Evolutionary conservation across 2,797 vertebrate genomes (phyloP), one percentile per base, ranked within the genome.

Genomic region (Carapus acus): DNA sequence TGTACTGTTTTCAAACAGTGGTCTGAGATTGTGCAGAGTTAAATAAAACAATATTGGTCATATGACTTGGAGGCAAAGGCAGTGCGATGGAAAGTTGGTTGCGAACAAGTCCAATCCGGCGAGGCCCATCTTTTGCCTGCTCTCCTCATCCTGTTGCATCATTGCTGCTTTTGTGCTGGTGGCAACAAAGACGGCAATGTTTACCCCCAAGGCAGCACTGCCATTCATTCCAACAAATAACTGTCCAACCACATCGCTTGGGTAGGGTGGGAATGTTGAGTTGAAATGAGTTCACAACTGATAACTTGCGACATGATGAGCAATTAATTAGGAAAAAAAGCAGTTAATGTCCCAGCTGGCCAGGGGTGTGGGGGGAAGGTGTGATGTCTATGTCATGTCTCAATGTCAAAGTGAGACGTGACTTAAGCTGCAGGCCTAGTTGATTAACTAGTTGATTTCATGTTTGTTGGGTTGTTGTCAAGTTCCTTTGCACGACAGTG

Each of bases 161-260:
- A 86, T 49, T 44, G 23, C 65, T 18, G 62, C 74, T 81, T 85
- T 87, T 86, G 86, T 88, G 62, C 44, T 36, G 6, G 44, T 11
- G 59, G 56, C 45, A 52, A 89, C 87, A 88, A 89, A 84, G 83
- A 79, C 31, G 51, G 39, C 82, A 82, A 82, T 88, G 86, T 89
- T 80, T 65, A 44, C 62, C 54, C n/a, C 54, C 33, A 41, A 49
- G 33, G 77, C 62, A 48, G 49, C 43, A 39, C 73, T 79, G 58
- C 64, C 64, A 78, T 75, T 65, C 47, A 61, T 56, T 55, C 36
- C 47, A 62, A 42, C 34, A 59, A 64, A 54, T 19, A 55, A 5
- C 33, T n/a, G 59, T 44, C 22, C 48, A 43, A 67, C 34, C 15
- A 44, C 61, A 60, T 31, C 52, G 4, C 39, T 36, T 53, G 11